Conservation (phyloP, 2,888 invertebrate species). For the Pseudanteris insignis region DNA sequence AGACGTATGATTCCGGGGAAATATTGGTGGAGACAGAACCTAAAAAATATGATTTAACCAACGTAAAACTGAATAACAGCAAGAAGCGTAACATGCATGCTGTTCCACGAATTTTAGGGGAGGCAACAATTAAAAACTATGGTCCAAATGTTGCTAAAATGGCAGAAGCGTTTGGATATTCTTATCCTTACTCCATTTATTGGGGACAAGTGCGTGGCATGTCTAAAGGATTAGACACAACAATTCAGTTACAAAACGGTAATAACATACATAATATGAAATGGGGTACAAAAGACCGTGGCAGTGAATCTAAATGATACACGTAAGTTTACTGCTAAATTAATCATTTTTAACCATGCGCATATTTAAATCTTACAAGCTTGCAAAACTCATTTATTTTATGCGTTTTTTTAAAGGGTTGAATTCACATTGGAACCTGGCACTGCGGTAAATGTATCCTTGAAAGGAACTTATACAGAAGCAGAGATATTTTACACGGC, state of each 20-base stretch:
- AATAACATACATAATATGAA: slow-evolving; percentile 71
- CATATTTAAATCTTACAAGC: not conserved
- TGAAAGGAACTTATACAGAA: slow-evolving; percentile 78
- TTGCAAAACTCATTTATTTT: not conserved
- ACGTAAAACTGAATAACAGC: slow-evolving; percentile 71
- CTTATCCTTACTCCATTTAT: slow-evolving; percentile 75
- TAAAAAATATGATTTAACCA: slow-evolving; percentile 77
- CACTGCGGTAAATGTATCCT: slow-evolving; percentile 83
- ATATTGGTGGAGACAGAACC: slow-evolving; percentile 85
- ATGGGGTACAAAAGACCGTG: slow-evolving; percentile 74
- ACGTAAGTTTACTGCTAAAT: slow-evolving; percentile 53
- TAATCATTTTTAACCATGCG: not conserved
- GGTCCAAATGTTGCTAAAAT: slow-evolving; percentile 72
- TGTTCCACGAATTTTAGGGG: slow-evolving; percentile 58
- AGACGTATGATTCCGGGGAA: slow-evolving; percentile 69
- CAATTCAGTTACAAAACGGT: slow-evolving; percentile 72
- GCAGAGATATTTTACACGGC: slow-evolving; percentile 80
- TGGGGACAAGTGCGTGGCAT: slow-evolving; percentile 84
- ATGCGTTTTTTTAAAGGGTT: slow-evolving; percentile 63
- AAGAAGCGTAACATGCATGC: slow-evolving; percentile 69
- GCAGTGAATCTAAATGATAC: slow-evolving; percentile 69
- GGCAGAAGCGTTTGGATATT: slow-evolving; percentile 79
- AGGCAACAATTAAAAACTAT: slow-evolving; percentile 66
- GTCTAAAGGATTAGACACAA: slow-evolving; percentile 76
- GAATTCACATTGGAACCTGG: slow-evolving; percentile 78